Evolutionary conservation across 1,140 invertebrate species (phyloP).

Genomic region (Lycorma delicatula): DNA sequence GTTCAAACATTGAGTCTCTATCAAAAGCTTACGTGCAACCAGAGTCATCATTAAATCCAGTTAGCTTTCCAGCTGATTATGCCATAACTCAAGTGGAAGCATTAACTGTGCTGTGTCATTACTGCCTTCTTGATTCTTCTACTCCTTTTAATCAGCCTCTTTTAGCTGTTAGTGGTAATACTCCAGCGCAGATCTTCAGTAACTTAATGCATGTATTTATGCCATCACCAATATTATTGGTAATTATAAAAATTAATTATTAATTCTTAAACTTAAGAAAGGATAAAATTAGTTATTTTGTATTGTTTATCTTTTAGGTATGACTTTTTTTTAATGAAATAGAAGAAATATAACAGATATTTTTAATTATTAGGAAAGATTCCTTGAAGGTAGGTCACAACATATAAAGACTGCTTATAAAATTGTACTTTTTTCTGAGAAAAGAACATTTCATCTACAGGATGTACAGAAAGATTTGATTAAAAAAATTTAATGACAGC

Average conservation of each 20-base stretch:
- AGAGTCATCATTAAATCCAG: too few relatives aligned
- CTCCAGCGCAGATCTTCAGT: conserved; percentile 53
- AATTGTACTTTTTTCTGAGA: too few relatives aligned
- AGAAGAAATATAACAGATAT: too few relatives aligned
- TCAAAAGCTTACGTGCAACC: conserved; percentile 12
- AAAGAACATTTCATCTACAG: too few relatives aligned
- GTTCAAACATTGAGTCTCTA: conserved; percentile 68
- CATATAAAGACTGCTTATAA: too few relatives aligned
- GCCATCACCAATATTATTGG: conserved; percentile 42
- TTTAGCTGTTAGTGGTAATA: conserved; percentile 43
- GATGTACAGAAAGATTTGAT: too few relatives aligned
- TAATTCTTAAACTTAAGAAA: not conserved
- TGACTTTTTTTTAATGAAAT: not conserved
- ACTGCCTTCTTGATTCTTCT: conserved; percentile 68
- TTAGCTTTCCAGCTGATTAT: conserved; percentile 61
- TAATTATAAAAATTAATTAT: conserved; percentile 33
- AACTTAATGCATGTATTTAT: conserved; percentile 74
- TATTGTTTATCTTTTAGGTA: not conserved
- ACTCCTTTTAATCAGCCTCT: conserved; percentile 52
- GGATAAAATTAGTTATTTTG: not conserved
- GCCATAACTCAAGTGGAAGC: conserved; percentile 71
- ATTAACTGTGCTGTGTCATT: conserved; percentile 74
- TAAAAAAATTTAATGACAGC: too few relatives aligned
- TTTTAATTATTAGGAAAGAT: too few relatives aligned
- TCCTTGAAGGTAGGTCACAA: too few relatives aligned